Percentiles rank a stretch among this genome's conserved stretches.
Conservation (phyloP, 2,797 vertebrate genomes). For the Semotilus atromaculatus region DNA sequence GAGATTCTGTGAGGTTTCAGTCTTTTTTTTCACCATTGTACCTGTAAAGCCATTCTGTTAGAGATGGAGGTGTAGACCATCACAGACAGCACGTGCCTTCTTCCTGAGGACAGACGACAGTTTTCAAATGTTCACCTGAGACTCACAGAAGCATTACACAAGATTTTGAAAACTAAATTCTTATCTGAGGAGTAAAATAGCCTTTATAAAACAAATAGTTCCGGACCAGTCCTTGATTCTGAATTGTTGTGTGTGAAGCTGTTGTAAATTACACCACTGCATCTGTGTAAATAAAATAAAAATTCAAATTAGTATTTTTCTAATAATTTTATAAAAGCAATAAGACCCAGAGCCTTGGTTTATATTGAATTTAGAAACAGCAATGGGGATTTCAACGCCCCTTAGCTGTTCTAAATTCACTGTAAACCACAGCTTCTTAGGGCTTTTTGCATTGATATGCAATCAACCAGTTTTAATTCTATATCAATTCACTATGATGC, state of each 20-base stretch:
- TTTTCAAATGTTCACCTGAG: background rate
- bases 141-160: background rate
- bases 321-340: too few relatives aligned
- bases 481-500: background rate
- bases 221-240: background rate
- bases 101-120: background rate
- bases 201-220: background rate
- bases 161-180: background rate
- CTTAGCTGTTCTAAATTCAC: background rate
- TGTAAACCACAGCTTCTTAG: background rate
- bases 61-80: constrained; percentile 57
- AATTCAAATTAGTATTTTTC: too few relatives aligned
- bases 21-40: constrained; percentile 52
- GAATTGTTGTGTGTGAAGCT: background rate
- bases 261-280: background rate
- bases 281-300: too few relatives aligned
- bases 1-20: constrained; percentile 74
- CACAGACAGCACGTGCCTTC: background rate
- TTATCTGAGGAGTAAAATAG: background rate
- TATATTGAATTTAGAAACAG: background rate
- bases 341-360: too few relatives aligned
- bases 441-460: background rate
- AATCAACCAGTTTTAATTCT: background rate
- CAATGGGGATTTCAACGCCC: background rate
- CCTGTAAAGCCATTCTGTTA: constrained; percentile 65